Evolutionary conservation across 2,797 vertebrate species (phyloP), one percentile per base, ranked within the genome.

Genomic region (Sebastes itinus): DNA sequence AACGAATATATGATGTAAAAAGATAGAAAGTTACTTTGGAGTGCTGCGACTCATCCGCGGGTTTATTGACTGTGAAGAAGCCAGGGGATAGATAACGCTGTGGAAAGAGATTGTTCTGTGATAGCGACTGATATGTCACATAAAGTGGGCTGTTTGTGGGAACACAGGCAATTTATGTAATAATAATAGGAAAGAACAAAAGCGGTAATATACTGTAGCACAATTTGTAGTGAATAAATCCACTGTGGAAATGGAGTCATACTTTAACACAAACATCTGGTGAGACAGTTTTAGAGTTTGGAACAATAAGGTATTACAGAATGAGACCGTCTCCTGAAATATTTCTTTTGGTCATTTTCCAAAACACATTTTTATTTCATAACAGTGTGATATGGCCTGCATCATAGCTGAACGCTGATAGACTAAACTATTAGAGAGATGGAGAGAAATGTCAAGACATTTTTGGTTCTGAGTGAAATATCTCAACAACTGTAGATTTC

Each of bases 41-140:
- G 72, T 25, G 63, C 67, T 35, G 66, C 77, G 73, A 78, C 46
- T 71, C 74, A 72, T 82, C 62, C 33, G 5, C n/a, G 20, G 63
- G 67, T 85, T 83, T 78, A 86, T 77, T 85, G 83, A 78, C 64
- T 81, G 81, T 78, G 85, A 83, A 85, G 85, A 86, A 87, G 70
- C 77, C 61, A 52, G 62, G 65, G 84, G 78, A 75, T 46, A 73
- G 70, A 85, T 87, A 83, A 75, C 5, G 28, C 55, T 20, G 68
- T 13, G 22, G 64, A 74, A 30, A 27, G 66, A 85, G 69, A 81
- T 83, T 72, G 82, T 70, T 78, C 78, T 75, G 59, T 82, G 72
- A 83, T 85, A 84, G 80, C 68, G 3, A 59, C 75, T 76, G 87
- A 86, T 82, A 68, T 72, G 83, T 87, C 86, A 80, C 78, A 84